Evolutionary conservation across 2,888 invertebrate genomes (phyloP).

Genomic region (Protophormia terraenovae): DNA sequence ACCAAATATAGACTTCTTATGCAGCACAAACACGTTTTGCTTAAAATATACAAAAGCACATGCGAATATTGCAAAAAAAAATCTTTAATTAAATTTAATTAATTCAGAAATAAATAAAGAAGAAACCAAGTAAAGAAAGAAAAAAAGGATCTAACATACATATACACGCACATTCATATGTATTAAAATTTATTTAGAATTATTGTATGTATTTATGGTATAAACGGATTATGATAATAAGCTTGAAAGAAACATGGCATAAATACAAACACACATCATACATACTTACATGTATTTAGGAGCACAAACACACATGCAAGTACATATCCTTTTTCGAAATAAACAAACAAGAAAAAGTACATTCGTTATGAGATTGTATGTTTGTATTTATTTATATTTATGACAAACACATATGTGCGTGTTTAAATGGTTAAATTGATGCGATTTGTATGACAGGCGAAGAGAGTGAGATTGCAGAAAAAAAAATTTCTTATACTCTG

Average conservation of each 20-base stretch:
- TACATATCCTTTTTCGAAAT: not conserved
- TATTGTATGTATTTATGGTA: conserved; percentile 30
- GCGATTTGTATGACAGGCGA: conserved; percentile 32
- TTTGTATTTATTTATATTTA: conserved; percentile 73
- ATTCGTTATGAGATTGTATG: conserved; percentile 28
- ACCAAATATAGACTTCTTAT: conserved; percentile 26
- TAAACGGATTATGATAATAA: conserved; percentile 78
- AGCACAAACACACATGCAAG: not conserved
- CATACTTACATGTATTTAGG: not conserved
- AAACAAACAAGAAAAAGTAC: not conserved
- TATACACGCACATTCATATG: no score
- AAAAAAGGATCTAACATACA: conserved; percentile 9
- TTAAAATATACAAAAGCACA: conserved; percentile 60
- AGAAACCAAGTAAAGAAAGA: conserved; percentile 68
- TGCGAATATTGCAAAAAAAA: conserved; percentile 58
- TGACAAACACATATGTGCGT: conserved; percentile 71
- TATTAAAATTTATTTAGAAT: conserved; percentile 6
- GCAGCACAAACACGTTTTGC: conserved; percentile 72
- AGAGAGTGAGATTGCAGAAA: conserved; percentile 9
- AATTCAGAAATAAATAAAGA: conserved; percentile 75
- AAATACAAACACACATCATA: not conserved
- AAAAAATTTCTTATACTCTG: conserved; percentile 19
- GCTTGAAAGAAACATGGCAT: conserved; percentile 60
- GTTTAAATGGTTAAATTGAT: conserved; percentile 66
- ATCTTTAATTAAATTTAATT: conserved; percentile 80